phyloP scores from a whole-genome alignment of 1,140 invertebrate genomes.

The Drosophila serrata region DNA sequence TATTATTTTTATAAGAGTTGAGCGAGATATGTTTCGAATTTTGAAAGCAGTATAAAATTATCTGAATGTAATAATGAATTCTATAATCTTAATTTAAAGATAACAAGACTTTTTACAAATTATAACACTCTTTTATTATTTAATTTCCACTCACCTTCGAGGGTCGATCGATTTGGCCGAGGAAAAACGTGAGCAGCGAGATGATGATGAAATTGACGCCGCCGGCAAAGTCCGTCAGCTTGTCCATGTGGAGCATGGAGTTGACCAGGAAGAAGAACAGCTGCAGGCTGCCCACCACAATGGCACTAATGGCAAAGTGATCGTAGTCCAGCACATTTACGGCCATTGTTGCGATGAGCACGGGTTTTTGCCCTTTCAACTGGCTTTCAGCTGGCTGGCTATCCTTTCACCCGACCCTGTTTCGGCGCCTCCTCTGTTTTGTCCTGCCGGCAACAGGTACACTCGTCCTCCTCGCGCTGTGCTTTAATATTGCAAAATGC shows the following conservation, averaged over 20 bases:
- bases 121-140: background rate
- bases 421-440: background rate
- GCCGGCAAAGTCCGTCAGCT: constrained; percentile 96
- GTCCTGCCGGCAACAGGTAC: constrained; percentile 33
- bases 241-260: constrained; percentile 94
- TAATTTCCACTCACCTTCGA: constrained; percentile 87
- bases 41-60: background rate
- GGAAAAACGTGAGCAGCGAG: constrained; percentile 93
- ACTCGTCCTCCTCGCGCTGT: constrained; percentile 9
- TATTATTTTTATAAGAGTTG: too few relatives aligned
- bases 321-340: constrained; percentile 92
- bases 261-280: constrained; percentile 95
- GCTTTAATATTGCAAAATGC: constrained; percentile 60
- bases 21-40: background rate
- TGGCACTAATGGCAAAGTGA: constrained; percentile 94
- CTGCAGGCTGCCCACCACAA: constrained; percentile 95
- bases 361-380: constrained; percentile 5
- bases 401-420: background rate
- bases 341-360: constrained; percentile 85
- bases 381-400: constrained; percentile 14
- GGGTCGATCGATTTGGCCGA: constrained; percentile 90
- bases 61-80: background rate
- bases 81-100: background rate
- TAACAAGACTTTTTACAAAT: background rate
- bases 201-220: constrained; percentile 96